A percentile compares a stretch with the other conserved stretches of the same genome.
Evolutionary conservation across 2,888 invertebrate genomes (phyloP).

Genomic region (Cartodere bifasciata): DNA sequence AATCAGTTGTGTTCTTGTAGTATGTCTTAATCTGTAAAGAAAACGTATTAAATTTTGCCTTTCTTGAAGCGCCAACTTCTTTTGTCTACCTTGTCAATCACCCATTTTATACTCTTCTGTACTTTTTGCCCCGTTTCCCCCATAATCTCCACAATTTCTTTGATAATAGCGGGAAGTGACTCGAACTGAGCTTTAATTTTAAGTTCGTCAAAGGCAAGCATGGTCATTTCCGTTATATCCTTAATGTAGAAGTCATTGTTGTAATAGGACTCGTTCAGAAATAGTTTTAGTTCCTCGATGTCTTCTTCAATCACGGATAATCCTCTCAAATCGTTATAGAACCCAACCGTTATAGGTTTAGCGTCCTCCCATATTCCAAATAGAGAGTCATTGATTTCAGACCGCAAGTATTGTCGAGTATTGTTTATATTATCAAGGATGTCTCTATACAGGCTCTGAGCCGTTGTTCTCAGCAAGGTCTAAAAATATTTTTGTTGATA

Average conservation of each 20-base stretch:
- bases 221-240: conserved; percentile 56
- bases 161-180: conserved; percentile 64
- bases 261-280: conserved; percentile 64
- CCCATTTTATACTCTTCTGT: conserved; percentile 60
- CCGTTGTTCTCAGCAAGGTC: too few relatives aligned
- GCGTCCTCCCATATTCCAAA: conserved; percentile 65
- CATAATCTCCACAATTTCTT: conserved; percentile 76
- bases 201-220: conserved; percentile 63
- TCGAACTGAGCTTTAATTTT: conserved; percentile 65
- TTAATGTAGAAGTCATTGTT: conserved; percentile 76
- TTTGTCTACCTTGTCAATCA: conserved; percentile 48
- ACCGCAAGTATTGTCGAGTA: conserved; percentile 53
- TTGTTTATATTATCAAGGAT: conserved; percentile 44
- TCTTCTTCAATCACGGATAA: conserved; percentile 61
- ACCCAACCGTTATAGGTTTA: too few relatives aligned
- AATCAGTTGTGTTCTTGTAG: conserved; percentile 56
- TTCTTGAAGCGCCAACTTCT: neutral
- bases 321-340: too few relatives aligned
- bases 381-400: conserved; percentile 54
- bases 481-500: neutral
- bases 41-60: conserved; percentile 3
- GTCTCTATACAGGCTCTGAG: too few relatives aligned
- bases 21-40: conserved; percentile 46
- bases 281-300: conserved; percentile 52
- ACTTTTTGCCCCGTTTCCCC: conserved; percentile 72